Conservation (phyloP, 2,888 invertebrate species). For the Cephus spinipes region DNA sequence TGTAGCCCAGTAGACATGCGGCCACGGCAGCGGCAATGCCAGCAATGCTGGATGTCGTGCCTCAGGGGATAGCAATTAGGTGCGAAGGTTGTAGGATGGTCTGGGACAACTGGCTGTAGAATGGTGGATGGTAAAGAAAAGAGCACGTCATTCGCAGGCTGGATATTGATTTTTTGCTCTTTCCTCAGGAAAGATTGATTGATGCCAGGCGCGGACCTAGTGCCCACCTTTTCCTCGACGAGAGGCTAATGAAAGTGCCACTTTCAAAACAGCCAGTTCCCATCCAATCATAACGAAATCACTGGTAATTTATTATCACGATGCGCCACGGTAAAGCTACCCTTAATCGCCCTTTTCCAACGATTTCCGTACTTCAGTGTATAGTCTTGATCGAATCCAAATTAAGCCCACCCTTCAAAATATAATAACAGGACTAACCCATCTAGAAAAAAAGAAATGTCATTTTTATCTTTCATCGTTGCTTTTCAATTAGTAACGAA, state of each 20-base stretch:
- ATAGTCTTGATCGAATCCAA: neutral
- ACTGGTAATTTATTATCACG: neutral
- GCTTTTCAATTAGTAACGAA: neutral
- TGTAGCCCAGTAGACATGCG: neutral
- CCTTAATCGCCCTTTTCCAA: neutral
- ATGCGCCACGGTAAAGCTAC: neutral
- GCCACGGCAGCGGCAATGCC: neutral
- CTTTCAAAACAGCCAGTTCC: constrained; percentile 11
- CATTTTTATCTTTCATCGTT: neutral
- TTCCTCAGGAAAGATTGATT: constrained; percentile 16
- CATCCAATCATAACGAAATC: constrained; percentile 4
- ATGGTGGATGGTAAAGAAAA: constrained; percentile 1
- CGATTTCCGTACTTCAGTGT: neutral
- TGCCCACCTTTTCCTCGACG: neutral
- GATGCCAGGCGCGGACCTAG: constrained; percentile 9
- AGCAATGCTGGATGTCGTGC: neutral
- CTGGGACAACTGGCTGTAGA: constrained; percentile 18
- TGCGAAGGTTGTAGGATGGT: constrained; percentile 17
- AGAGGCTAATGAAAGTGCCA: constrained; percentile 8
- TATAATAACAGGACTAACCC: neutral
- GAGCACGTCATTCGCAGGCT: constrained; percentile 13
- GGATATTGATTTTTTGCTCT: constrained; percentile 21
- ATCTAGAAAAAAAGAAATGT: neutral
- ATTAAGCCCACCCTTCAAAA: neutral
- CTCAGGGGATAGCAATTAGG: constrained; percentile 18